phyloP scores from a whole-genome alignment of 2,113 vertebrate species.

The Vulpes lagopus region DNA sequence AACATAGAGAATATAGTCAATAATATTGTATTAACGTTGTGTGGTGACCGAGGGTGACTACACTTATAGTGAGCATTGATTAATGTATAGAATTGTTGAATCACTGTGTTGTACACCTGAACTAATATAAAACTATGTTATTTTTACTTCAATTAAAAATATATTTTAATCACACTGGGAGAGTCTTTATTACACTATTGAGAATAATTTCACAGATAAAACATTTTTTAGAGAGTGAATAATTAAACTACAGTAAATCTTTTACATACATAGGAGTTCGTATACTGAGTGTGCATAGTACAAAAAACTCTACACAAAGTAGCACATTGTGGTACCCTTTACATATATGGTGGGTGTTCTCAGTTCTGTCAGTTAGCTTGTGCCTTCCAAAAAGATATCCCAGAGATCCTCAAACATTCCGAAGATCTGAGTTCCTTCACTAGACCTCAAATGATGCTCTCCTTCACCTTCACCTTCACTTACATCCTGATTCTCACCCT shows the following conservation, averaged over 20 bases:
- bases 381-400: not conserved
- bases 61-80: not conserved
- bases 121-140: not conserved
- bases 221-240: not conserved
- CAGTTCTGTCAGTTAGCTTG: not conserved
- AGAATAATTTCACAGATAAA: conserved; percentile 1
- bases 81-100: not conserved
- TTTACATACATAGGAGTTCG: not conserved
- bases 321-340: not conserved
- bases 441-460: not conserved
- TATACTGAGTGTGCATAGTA: not conserved
- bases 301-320: not conserved
- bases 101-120: not conserved
- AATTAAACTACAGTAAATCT: not conserved
- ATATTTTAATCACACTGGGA: not conserved
- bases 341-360: not conserved
- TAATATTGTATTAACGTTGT: not conserved
- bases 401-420: not conserved
- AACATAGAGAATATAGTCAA: not conserved
- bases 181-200: not conserved
- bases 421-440: not conserved
- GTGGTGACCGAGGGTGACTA: not conserved
- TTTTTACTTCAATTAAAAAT: not conserved
- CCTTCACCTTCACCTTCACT: not conserved
- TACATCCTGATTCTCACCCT: not conserved